A percentile compares a stretch with the other conserved stretches of the same genome.
Evolutionary conservation across 1,140 invertebrate species (phyloP).

Genomic region (Panagrolaimus sp.): DNA sequence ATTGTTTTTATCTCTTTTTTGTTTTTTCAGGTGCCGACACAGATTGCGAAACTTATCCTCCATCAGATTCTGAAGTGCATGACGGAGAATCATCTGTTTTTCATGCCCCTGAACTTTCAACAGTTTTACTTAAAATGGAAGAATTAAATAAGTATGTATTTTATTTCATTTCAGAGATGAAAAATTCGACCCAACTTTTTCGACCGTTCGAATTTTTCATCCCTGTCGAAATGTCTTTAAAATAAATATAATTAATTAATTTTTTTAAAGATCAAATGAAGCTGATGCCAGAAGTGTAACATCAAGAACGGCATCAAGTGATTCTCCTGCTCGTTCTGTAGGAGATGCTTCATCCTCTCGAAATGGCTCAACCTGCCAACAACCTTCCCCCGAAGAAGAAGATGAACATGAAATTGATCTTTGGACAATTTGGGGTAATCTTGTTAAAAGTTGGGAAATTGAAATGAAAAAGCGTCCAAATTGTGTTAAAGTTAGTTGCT

Average conservation of each 20-base stretch:
- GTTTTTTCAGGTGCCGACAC: constrained; percentile 42
- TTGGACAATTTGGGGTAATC: constrained; percentile 58
- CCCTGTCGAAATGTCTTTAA: too few species aligned
- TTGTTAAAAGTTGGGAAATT: constrained; percentile 56
- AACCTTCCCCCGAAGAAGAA: not conserved
- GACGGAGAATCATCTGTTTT: constrained; percentile 22
- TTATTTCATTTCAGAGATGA: too few species aligned
- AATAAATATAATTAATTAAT: too few species aligned
- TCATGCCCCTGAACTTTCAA: constrained; percentile 37
- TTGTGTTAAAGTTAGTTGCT: constrained; percentile 40
- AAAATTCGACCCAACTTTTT: too few species aligned
- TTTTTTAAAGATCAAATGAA: constrained; percentile 56
- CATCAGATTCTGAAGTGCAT: constrained; percentile 40
- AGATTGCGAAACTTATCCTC: constrained; percentile 51
- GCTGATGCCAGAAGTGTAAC: constrained; percentile 51
- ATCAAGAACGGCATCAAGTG: constrained; percentile 45
- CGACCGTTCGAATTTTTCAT: too few species aligned
- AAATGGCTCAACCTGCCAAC: constrained; percentile 15
- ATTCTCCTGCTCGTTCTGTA: constrained; percentile 22
- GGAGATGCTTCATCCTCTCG: not conserved
- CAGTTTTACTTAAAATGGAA: constrained; percentile 54
- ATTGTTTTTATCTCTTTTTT: too few species aligned
- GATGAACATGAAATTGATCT: constrained; percentile 49
- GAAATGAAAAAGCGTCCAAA: constrained; percentile 53
- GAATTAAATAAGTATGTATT: constrained; percentile 53